These are phyloP conservation scores for Chaenogobius annularis DNA, from an alignment of 2,113 vertebrate genomes.

Conservation along the genomic window DNA sequence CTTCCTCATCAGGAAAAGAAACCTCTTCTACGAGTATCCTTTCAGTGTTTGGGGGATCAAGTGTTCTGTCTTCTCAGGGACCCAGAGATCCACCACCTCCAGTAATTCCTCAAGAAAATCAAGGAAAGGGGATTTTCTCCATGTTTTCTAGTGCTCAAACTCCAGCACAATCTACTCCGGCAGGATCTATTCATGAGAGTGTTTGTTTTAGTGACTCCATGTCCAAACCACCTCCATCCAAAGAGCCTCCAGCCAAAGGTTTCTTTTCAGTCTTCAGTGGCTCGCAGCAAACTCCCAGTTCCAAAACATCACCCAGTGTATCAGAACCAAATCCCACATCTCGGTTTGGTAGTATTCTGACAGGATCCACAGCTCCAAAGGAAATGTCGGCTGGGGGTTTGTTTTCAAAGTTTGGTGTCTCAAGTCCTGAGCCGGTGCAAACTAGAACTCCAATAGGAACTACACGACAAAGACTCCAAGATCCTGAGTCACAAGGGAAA, in stretches of 20 bases:
- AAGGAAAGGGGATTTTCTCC: constrained; percentile 70
- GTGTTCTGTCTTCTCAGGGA: constrained; percentile 46
- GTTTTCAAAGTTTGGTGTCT: constrained; percentile 71
- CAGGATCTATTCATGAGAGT: constrained; percentile 51
- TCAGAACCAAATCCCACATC: constrained; percentile 53
- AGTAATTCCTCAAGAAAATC: constrained; percentile 53
- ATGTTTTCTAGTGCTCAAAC: constrained; percentile 66
- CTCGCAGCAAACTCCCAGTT: constrained; percentile 53
- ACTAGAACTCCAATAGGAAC: constrained; percentile 30
- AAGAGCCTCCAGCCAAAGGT: constrained; percentile 71
- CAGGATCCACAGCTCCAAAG: constrained; percentile 62
- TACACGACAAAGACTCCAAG: constrained; percentile 36
- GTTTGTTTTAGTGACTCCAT: constrained; percentile 49
- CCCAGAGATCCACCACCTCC: constrained; percentile 40
- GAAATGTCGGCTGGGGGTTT: constrained; percentile 66
- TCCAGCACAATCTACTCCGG: constrained; percentile 45
- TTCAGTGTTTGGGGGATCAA: constrained; percentile 75
- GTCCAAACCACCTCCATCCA: constrained; percentile 58
- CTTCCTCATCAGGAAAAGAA: constrained; percentile 67
- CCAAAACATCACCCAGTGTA: constrained; percentile 47
- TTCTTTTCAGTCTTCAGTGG: constrained; percentile 76
- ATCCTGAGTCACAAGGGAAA: constrained; percentile 60
- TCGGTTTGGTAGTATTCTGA: constrained; percentile 74
- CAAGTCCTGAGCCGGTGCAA: constrained; percentile 50
- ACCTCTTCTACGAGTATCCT: constrained; percentile 67